Percentiles rank a stretch among this genome's conserved stretches.
phyloP scores from a whole-genome alignment of 2,888 invertebrate species.

The Acleris holmiana region DNA sequence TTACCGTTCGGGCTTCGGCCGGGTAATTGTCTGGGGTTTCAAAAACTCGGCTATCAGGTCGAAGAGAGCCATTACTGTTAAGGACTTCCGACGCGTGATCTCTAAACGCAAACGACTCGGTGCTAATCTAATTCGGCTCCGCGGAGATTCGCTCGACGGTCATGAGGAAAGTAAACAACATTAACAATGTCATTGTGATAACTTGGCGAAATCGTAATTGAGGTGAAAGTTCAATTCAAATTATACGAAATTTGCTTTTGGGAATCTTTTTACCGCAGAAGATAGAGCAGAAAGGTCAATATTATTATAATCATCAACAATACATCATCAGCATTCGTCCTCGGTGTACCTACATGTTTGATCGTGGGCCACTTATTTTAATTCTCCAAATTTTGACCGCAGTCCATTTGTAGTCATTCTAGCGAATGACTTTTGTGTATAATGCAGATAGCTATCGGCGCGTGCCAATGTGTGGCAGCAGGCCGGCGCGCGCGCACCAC shows the following conservation, averaged over 20 bases:
- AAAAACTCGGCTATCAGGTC: conserved; percentile 64
- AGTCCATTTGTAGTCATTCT: conserved; percentile 8
- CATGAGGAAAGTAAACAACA: conserved; percentile 35
- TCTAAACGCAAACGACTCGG: conserved; percentile 26
- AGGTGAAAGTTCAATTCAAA: conserved; percentile 33
- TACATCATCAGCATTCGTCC: not conserved
- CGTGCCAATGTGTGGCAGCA: conserved; percentile 49
- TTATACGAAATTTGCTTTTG: conserved; percentile 22
- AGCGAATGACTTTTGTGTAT: conserved; percentile 19
- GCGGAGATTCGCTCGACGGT: conserved; percentile 14
- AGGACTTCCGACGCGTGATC: conserved; percentile 32
- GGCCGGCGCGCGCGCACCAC: conserved; percentile 39
- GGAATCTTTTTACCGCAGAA: conserved; percentile 17
- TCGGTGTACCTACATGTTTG: not conserved
- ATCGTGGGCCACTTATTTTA: not conserved
- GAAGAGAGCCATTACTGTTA: conserved; percentile 38
- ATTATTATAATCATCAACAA: conserved; percentile 12
- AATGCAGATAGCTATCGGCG: conserved; percentile 26
- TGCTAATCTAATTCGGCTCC: conserved; percentile 25
- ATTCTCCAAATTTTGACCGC: not conserved
- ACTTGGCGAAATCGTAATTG: conserved; percentile 33
- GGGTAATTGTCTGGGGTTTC: conserved; percentile 56
- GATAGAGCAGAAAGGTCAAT: conserved; percentile 15
- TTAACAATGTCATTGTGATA: conserved; percentile 24
- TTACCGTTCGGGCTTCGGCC: conserved; percentile 61